Percentiles rank a stretch among this genome's conserved stretches.
Conservation (phyloP, 2,797 vertebrate genomes). For the Martes flavigula region DNA sequence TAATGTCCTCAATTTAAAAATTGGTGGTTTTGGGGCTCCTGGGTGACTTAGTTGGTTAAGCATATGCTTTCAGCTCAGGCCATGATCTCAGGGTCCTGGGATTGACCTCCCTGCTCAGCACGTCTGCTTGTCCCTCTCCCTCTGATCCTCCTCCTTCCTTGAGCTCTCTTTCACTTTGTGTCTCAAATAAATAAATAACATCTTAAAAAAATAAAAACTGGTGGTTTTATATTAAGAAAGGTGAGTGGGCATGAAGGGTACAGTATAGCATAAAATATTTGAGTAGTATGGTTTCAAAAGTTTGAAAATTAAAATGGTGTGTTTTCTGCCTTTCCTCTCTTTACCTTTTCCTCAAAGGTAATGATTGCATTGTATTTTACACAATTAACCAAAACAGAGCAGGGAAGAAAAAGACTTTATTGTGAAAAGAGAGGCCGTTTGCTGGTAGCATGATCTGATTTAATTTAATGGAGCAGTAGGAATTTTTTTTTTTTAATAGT, state of each 20-base stretch:
- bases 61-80: neutral
- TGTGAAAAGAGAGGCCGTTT: neutral
- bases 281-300: slow-evolving; percentile 5
- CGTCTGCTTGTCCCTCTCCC: neutral
- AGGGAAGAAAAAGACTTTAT: neutral
- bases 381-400: slow-evolving; percentile 17
- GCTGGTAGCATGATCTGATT: neutral
- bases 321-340: neutral
- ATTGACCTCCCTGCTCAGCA: neutral
- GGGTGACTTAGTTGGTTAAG: neutral
- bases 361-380: neutral
- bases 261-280: slow-evolving; percentile 22
- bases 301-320: slow-evolving; percentile 20
- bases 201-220: slow-evolving; percentile 4
- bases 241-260: neutral
- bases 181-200: neutral
- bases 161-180: neutral
- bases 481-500: neutral
- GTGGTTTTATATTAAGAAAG: neutral
- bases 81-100: neutral
- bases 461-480: neutral
- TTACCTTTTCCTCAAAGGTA: neutral
- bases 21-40: neutral
- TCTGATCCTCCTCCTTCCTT: neutral
- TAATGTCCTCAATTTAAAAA: slow-evolving; percentile 36